Evolutionary conservation across 2,888 invertebrate species (phyloP).

Genomic region (Tribolium freemani): DNA sequence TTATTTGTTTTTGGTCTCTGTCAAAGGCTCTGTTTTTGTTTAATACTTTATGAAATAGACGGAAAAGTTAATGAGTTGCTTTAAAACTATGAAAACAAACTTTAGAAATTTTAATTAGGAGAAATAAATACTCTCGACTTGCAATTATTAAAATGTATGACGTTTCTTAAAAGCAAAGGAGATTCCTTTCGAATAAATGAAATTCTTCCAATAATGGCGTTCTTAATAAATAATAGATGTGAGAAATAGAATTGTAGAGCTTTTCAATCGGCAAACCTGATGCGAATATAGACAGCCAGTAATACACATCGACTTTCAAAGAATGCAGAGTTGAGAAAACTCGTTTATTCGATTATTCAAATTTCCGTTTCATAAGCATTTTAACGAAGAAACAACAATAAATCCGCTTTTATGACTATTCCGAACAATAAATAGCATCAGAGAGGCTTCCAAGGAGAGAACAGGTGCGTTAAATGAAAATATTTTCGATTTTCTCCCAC

Average conservation of each 20-base stretch:
- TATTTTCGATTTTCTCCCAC: conserved; percentile 26
- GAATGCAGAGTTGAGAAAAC: conserved; percentile 4
- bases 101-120: neutral
- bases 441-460: conserved; percentile 15
- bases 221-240: neutral
- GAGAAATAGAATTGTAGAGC: neutral
- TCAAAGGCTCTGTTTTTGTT: neutral
- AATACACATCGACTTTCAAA: neutral
- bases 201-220: neutral
- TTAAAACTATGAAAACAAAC: neutral
- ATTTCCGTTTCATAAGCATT: conserved; percentile 8
- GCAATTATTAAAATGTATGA: neutral
- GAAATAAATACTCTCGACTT: neutral
- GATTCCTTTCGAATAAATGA: neutral
- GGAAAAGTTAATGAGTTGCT: neutral
- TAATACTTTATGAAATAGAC: neutral
- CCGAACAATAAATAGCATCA: conserved; percentile 16
- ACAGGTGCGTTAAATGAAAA: conserved; percentile 32
- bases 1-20: neutral
- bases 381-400: conserved; percentile 17
- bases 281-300: neutral
- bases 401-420: conserved; percentile 14
- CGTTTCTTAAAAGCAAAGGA: neutral
- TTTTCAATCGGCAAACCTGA: neutral
- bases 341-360: conserved; percentile 20